Conservation (phyloP, 2,797 vertebrate genomes). For the Otolemur crassicaudatus region DNA sequence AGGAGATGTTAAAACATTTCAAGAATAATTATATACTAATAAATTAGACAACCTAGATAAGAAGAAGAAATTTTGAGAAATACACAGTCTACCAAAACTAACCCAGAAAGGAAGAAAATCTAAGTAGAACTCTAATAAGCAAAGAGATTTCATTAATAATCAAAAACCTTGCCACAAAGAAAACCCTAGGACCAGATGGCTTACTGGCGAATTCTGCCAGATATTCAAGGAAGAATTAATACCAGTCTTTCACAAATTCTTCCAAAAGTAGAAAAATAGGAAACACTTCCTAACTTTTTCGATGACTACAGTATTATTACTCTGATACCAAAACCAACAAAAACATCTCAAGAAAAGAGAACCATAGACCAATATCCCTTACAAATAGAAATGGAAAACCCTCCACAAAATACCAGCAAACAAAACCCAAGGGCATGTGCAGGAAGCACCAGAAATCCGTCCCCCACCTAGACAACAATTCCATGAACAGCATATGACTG, state of each 20-base stretch:
- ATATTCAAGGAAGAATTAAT: not conserved
- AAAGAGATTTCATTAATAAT: not conserved
- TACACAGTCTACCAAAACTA: not conserved
- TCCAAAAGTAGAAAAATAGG: not conserved
- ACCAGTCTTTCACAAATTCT: not conserved
- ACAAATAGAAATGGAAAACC: not conserved
- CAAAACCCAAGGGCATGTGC: not conserved
- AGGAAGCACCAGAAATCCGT: not conserved
- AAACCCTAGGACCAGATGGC: not conserved
- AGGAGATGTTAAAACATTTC: not conserved
- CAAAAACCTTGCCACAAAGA: not conserved
- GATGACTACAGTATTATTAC: not conserved
- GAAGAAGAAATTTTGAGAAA: not conserved
- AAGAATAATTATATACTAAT: not conserved
- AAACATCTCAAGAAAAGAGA: not conserved
- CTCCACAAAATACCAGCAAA: not conserved
- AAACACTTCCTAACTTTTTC: not conserved
- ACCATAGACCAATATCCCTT: not conserved
- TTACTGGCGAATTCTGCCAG: not conserved
- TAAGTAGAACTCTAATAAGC: not conserved
- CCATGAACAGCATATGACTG: not conserved
- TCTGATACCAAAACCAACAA: not conserved
- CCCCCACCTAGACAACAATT: not conserved
- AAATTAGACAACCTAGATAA: not conserved
- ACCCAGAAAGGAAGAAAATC: not conserved